Conservation (phyloP, 2,888 invertebrate species). For the Erebia ligea region DNA sequence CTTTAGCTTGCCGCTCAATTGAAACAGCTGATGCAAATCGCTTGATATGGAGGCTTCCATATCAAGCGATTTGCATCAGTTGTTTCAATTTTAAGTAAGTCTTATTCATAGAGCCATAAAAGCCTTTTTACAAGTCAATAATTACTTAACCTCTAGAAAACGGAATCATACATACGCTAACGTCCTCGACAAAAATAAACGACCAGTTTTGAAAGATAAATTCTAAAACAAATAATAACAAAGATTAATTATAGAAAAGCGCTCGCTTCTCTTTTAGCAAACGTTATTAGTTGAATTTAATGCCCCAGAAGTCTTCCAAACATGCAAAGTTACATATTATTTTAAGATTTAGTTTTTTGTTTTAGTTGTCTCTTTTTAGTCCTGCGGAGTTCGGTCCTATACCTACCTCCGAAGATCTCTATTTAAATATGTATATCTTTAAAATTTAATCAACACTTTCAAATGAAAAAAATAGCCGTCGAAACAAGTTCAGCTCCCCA, state of each 20-base stretch:
- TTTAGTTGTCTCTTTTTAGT: too few relatives aligned
- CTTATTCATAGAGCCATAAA: constrained; percentile 2
- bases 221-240: too few relatives aligned
- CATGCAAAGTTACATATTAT: too few relatives aligned
- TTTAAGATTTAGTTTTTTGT: too few relatives aligned
- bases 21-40: constrained; percentile 6
- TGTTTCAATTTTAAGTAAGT: not conserved
- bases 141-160: not conserved
- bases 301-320: not conserved
- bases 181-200: constrained; percentile 16
- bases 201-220: not conserved
- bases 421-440: too few relatives aligned
- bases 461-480: too few relatives aligned
- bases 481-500: too few relatives aligned
- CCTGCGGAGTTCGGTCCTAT: too few relatives aligned
- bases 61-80: constrained; percentile 5
- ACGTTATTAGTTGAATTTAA: not conserved
- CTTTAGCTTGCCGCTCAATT: not conserved
- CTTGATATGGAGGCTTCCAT: constrained; percentile 1
- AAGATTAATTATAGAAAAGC: not conserved
- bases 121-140: not conserved
- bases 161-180: not conserved
- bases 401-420: too few relatives aligned
- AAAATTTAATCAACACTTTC: too few relatives aligned
- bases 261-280: not conserved